These are phyloP conservation scores for Drosophila lowei DNA, from an alignment of 1,140 invertebrate species.

Conservation along the genomic window DNA sequence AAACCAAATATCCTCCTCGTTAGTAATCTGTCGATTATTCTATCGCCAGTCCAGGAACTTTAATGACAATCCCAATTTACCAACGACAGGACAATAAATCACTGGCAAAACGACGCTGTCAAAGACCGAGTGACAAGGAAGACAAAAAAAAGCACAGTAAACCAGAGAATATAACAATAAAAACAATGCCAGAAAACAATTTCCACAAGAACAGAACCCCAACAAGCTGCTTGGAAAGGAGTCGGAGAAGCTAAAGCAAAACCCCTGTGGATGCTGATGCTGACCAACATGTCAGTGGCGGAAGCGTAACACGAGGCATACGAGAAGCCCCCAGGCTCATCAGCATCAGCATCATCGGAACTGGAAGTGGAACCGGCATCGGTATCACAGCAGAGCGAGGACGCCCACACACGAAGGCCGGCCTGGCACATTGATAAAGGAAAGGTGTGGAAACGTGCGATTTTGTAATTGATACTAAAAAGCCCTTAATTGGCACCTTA, in stretches of 20 bases:
- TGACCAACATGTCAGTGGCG: conserved; percentile 66
- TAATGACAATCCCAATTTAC: conserved; percentile 76
- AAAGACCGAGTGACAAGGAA: conserved; percentile 55
- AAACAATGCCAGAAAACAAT: conserved; percentile 78
- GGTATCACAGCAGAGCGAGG: conserved; percentile 18
- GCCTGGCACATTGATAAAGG: conserved; percentile 65
- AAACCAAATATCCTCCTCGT: conserved; percentile 12
- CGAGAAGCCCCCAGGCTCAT: conserved; percentile 7
- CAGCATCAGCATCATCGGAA: conserved; percentile 1
- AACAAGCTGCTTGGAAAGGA: conserved; percentile 13
- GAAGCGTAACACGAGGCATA: conserved; percentile 35
- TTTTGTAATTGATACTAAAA: conserved; percentile 83
- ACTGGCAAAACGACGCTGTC: conserved; percentile 71
- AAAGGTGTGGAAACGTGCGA: conserved; percentile 81
- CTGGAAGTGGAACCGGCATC: no score
- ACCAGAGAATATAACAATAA: conserved; percentile 43
- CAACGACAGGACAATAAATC: conserved; percentile 63
- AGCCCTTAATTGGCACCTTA: conserved; percentile 83
- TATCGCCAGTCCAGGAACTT: conserved; percentile 55
- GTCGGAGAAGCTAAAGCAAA: conserved; percentile 6
- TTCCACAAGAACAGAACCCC: conserved; percentile 47
- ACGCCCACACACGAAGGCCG: conserved; percentile 16
- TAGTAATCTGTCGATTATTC: conserved; percentile 61
- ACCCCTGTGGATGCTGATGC: conserved; percentile 45
- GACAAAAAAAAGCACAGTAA: conserved; percentile 17